phyloP scores from a whole-genome alignment of 30 jellyfish, hydroid and myxozoan genomes.

The Chrysaora quinquecirrha region DNA sequence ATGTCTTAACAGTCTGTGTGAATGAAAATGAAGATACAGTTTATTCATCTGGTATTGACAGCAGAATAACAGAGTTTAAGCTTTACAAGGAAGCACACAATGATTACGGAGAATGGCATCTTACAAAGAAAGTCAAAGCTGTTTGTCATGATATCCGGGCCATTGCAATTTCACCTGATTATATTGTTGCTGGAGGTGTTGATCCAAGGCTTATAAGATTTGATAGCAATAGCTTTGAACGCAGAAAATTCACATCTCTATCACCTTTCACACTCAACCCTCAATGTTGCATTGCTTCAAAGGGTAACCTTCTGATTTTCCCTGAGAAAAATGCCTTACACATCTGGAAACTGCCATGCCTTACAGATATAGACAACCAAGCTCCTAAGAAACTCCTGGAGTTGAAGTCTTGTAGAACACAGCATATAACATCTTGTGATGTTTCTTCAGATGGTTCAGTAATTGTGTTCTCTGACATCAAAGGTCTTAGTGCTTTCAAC shows the following conservation, averaged over 20 bases:
- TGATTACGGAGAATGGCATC: slow-evolving; percentile 56
- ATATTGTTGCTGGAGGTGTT: slow-evolving; percentile 74
- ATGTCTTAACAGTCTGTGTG: slow-evolving; percentile 76
- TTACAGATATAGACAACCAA: background rate
- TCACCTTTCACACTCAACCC: slow-evolving; percentile 30
- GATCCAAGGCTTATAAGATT: slow-evolving; percentile 71
- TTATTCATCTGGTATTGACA: slow-evolving; percentile 83
- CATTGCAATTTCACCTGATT: slow-evolving; percentile 9
- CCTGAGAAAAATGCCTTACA: slow-evolving; percentile 40
- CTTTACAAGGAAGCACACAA: slow-evolving; percentile 5
- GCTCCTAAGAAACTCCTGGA: slow-evolving; percentile 53
- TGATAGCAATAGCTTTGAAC: background rate
- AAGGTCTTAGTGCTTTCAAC: slow-evolving; percentile 9
- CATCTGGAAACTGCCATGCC: slow-evolving; percentile 70
- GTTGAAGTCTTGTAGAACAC: slow-evolving; percentile 37
- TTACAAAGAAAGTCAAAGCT: slow-evolving; percentile 40
- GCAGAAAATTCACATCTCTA: background rate
- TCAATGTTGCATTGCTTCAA: slow-evolving; percentile 41
- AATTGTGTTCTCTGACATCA: slow-evolving; percentile 54
- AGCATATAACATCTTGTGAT: slow-evolving; percentile 59
- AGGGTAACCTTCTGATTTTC: slow-evolving; percentile 45
- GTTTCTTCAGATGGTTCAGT: slow-evolving; percentile 57
- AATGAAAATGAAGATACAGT: slow-evolving; percentile 52
- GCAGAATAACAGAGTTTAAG: slow-evolving; percentile 73
- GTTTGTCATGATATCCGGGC: slow-evolving; percentile 78